These are phyloP conservation scores for Thalpophila matura DNA, from an alignment of 2,888 invertebrate genomes.

Conservation along the genomic window DNA sequence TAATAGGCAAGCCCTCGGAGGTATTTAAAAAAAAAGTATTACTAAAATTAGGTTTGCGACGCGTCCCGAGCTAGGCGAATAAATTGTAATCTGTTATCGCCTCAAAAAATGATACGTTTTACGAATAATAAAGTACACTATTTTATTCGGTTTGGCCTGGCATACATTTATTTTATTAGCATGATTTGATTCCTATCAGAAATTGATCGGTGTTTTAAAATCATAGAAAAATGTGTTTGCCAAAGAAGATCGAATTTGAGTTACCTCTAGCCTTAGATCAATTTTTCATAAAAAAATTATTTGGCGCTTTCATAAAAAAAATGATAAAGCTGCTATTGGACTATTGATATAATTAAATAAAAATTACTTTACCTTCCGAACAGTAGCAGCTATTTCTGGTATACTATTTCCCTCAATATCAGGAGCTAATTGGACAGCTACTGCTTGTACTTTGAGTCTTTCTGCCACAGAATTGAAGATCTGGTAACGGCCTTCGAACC, in stretches of 20 bases:
- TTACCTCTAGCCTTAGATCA: no score
- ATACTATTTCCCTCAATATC: slow-evolving; percentile 70
- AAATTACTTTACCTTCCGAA: slow-evolving; percentile 67
- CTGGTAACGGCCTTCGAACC: slow-evolving; percentile 75
- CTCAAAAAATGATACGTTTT: neutral
- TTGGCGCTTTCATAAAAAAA: no score
- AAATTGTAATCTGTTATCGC: slow-evolving; percentile 23
- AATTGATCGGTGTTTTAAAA: slow-evolving; percentile 2
- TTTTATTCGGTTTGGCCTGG: neutral
- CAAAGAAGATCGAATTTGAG: no score
- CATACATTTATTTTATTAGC: slow-evolving; percentile 6
- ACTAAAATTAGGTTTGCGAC: slow-evolving; percentile 42
- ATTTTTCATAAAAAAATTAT: no score
- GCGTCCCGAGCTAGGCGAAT: slow-evolving; percentile 14
- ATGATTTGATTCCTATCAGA: neutral
- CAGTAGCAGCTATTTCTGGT: slow-evolving; percentile 67
- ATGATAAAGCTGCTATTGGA: no score
- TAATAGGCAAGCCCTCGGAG: slow-evolving; percentile 48
- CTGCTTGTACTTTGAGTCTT: slow-evolving; percentile 71
- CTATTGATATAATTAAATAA: neutral
- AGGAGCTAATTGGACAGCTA: slow-evolving; percentile 69
- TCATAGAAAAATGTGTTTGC: neutral
- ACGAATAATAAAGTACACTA: neutral
- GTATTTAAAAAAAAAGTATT: slow-evolving; percentile 52
- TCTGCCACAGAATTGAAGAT: slow-evolving; percentile 68